phyloP scores from a whole-genome alignment of 2,888 invertebrate species.

The Leucophora obtusa region DNA sequence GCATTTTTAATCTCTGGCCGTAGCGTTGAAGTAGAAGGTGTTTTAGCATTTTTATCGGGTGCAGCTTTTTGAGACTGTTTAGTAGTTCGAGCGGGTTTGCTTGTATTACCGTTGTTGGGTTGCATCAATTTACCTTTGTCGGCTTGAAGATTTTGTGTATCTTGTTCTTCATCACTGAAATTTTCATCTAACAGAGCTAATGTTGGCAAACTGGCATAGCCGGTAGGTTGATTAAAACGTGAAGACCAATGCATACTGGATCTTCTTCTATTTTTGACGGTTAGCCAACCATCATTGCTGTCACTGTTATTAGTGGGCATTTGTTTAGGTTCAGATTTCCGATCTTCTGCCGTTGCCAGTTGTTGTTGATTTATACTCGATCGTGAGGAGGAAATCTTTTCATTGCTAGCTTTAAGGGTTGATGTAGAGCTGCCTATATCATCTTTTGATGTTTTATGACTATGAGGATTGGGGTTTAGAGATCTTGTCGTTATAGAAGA shows the following conservation, averaged over 20 bases:
- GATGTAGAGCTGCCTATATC: conserved; percentile 77
- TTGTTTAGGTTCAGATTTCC: conserved; percentile 75
- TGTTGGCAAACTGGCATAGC: conserved; percentile 89
- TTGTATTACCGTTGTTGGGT: conserved; percentile 26
- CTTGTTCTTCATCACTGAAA: conserved; percentile 74
- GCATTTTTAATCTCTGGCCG: conserved; percentile 76
- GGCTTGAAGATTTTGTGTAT: conserved; percentile 10
- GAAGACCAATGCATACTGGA: conserved; percentile 86
- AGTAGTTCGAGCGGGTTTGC: conserved; percentile 3
- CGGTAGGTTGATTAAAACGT: conserved; percentile 89
- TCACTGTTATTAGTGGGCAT: conserved; percentile 67
- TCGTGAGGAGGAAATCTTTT: conserved; percentile 74
- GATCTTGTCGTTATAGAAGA: conserved; percentile 22
- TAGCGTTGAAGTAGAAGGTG: background rate
- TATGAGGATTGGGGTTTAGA: conserved; percentile 35
- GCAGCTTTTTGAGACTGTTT: conserved; percentile 42
- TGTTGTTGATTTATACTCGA: conserved; percentile 69
- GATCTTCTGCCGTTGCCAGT: conserved; percentile 65
- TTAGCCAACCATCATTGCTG: conserved; percentile 90
- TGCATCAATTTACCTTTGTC: conserved; percentile 20
- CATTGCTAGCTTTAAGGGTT: conserved; percentile 78
- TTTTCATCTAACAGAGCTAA: conserved; percentile 79
- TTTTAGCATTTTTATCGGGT: conserved; percentile 64
- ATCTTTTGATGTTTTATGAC: conserved; percentile 72
- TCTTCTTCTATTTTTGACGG: conserved; percentile 88